phyloP scores from a whole-genome alignment of 2,113 vertebrate species.

The Hyperopisus bebe region DNA sequence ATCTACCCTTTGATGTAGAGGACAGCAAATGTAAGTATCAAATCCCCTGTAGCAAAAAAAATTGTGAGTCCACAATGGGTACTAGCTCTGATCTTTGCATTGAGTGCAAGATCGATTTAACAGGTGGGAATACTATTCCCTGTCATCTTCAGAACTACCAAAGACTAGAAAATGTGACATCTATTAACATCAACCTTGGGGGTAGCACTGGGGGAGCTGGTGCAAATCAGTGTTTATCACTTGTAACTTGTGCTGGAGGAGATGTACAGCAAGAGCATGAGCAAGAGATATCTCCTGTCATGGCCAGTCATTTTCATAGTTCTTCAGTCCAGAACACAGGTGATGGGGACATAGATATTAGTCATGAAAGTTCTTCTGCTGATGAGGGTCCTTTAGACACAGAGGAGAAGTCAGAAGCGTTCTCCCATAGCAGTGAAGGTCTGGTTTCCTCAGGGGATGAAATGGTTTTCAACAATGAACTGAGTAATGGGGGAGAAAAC shows the following conservation, averaged over 20 bases:
- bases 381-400: constrained; percentile 18
- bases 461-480: constrained; percentile 20
- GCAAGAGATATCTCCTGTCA: constrained; percentile 8
- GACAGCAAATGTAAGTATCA: constrained; percentile 31
- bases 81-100: not conserved
- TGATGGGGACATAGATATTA: constrained; percentile 19
- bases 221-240: not conserved
- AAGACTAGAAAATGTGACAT: constrained; percentile 15
- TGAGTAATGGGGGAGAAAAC: not conserved
- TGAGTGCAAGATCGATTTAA: not conserved
- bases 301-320: constrained; percentile 12
- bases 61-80: not conserved
- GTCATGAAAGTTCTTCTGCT: not conserved
- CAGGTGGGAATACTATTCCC: constrained; percentile 8
- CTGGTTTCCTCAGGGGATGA: constrained; percentile 37
- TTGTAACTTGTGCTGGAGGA: constrained; percentile 7
- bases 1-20: constrained; percentile 31
- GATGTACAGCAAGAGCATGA: not conserved
- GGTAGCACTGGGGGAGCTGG: not conserved
- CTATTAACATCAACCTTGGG: constrained; percentile 36
- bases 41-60: not conserved
- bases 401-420: constrained; percentile 25
- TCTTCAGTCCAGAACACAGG: constrained; percentile 11
- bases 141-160: constrained; percentile 33
- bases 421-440: constrained; percentile 35